Percentiles rank a stretch among this genome's conserved stretches.
Evolutionary conservation across 2,888 invertebrate species (phyloP).

Genomic region (Drosophila conformis): DNA sequence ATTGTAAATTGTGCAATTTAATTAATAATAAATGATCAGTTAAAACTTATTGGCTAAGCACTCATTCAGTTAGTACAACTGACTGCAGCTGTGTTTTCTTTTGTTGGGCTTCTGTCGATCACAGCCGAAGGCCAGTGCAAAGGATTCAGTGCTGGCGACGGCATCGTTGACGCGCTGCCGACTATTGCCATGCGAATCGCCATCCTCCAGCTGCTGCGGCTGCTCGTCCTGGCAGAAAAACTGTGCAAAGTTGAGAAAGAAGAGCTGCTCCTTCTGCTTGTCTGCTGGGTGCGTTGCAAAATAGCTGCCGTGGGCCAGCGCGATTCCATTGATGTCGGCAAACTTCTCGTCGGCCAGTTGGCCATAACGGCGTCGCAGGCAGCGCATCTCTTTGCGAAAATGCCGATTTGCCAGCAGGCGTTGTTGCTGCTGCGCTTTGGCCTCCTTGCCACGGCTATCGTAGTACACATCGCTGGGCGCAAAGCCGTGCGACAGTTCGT

Average conservation of each 20-base stretch:
- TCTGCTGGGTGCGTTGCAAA: neutral
- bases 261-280: constrained; percentile 17
- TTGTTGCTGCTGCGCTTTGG: neutral
- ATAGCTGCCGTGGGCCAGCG: constrained; percentile 44
- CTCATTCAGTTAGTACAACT: constrained; percentile 15
- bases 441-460: constrained; percentile 27
- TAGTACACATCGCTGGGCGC: constrained; percentile 16
- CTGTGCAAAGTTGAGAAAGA: constrained; percentile 61
- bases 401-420: neutral
- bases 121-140: constrained; percentile 42
- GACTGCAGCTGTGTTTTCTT: constrained; percentile 22
- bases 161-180: constrained; percentile 57
- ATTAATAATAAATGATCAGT: neutral
- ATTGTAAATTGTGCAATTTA: neutral
- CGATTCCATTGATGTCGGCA: constrained; percentile 51
- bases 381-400: constrained; percentile 15
- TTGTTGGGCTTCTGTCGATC: neutral
- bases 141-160: constrained; percentile 23
- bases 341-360: constrained; percentile 47
- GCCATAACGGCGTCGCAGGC: constrained; percentile 18
- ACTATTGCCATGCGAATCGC: constrained; percentile 40
- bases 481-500: constrained; percentile 63
- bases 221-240: constrained; percentile 50
- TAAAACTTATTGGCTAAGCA: neutral
- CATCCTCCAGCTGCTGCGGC: neutral